Percentiles rank a stretch among this genome's conserved stretches.
These are phyloP conservation scores for Masticophis lateralis DNA, from an alignment of 2,797 vertebrate genomes.

Conservation along the genomic window DNA sequence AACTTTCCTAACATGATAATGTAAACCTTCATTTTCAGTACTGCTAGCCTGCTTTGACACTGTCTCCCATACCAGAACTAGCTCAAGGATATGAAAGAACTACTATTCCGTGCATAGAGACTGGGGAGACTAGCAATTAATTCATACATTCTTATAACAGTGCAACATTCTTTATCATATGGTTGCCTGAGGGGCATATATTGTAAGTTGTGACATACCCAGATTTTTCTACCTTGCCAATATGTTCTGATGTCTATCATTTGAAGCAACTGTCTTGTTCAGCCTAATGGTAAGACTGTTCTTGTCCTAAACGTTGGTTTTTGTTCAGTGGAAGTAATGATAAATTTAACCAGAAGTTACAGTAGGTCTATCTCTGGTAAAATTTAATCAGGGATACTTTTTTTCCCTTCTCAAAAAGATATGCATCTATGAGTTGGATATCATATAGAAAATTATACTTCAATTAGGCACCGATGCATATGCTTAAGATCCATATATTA, in stretches of 20 bases:
- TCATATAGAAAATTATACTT: neutral
- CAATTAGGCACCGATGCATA: neutral
- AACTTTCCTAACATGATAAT: neutral
- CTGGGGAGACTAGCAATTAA: neutral
- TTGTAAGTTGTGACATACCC: neutral
- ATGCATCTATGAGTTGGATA: neutral
- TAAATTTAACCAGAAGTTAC: neutral
- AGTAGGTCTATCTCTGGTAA: neutral
- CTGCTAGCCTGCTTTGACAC: neutral
- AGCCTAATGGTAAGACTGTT: neutral
- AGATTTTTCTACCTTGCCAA: neutral
- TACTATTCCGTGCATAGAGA: neutral
- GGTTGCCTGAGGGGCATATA: neutral
- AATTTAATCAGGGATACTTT: neutral
- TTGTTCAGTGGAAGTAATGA: neutral
- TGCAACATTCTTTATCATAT: neutral
- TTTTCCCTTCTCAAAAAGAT: neutral
- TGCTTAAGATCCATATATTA: neutral
- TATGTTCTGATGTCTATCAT: neutral
- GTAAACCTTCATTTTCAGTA: neutral
- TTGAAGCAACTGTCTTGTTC: neutral
- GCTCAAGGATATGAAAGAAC: neutral
- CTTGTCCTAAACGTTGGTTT: neutral
- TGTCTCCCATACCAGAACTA: neutral
- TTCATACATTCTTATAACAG: neutral